Base-by-base conservation (phyloP, 2,888 invertebrate species). In the Hydriomena furcata region DNA sequence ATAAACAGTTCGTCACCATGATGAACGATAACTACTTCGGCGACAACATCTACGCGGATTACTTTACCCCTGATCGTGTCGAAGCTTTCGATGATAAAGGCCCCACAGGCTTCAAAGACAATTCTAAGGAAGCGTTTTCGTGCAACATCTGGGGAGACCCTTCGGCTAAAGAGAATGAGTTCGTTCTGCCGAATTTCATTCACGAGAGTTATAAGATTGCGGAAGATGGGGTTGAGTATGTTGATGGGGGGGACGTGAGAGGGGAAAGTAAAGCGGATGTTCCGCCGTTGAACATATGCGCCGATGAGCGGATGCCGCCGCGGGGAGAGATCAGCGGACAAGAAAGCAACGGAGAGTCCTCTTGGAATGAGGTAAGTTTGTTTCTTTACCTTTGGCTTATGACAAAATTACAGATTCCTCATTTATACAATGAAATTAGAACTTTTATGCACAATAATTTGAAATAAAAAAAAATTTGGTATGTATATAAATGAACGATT, bases 231-330 rank as follows among this genome's bases (percentile, higher is more conserved):
- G 69, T 76, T 44, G 82, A 84, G 45, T 89, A 87, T 55, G 71
- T 76, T 0, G 84, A 81, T 57, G 60, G 23, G 74, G 74, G 17
- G 65, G 48, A 21, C 73, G 75, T 11, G 76, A 76, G 32, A 70
- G 73, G 25, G 53, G 82, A 89, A 52, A 81, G 81, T 64, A 87
- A 91, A 63, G 76, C 69, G 8, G 87, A 87, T 36, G 79, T 87
- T 52, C 73, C 79, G 11, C 76, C 84, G 21, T 70, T 96, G 35
- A 95, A 96, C 73, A 96, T 97, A 67, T 93, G 95, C 63, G 94
- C 96, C 0, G 96, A 97, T 71, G 97, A 97, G 79, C 93, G 94
- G 60, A 96, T 97, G 96, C 96, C 97, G 25, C 94, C 96, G 0
- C 92, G 95, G 55, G 96, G 96, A 0, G 97, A 97, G 82, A 91